Evolutionary conservation across 2,113 vertebrate species (phyloP), one percentile per base, ranked within the genome.

Genomic region (Pollimyrus isidori): DNA sequence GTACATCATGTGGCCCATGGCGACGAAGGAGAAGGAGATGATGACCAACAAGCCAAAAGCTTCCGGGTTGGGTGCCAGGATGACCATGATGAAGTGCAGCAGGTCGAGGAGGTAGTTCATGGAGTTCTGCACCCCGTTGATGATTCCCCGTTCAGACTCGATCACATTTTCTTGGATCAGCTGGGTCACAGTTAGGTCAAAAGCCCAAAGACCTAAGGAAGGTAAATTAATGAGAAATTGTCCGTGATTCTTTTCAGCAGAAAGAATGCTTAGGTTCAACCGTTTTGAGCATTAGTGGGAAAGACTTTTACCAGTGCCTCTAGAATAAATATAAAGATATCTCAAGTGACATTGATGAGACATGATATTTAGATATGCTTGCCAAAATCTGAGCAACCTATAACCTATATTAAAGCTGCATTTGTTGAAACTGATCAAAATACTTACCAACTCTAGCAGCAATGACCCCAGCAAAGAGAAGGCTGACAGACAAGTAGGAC

Each of bases 51-150:
- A 94, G 3, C 98, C 98, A 26, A 99, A 99, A 88, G 98, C 97
- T 94, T 99, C 98, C 0, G 96, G 97, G 89, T 99, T 99, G 0
- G 98, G 98, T 7, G 98, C 98, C 94, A 99, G 94, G 92, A 99
- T 99, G 92, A 99, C 98, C 98, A 99, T 99, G 96, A 99, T 97
- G 95, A 99, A 99, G 95, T 99, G 98, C 94, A 99, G 94, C 88
- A 99, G 96, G 93, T 99, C 98, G 23, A 99, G 95, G 92, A 99
- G 98, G 89, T 99, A 99, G 93, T 99, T 99, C 98, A 99, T 99
- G 94, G 98, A 99, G 96, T 99, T 99, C 94, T 99, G 98, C 92
- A 99, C 98, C 23, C 98, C 98, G 0, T 98, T 99, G 94, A 99
- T 97, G 93, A 99, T 95, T 76, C 98, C 98, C 92, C 98, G 96